Evolutionary conservation across 2,888 invertebrate species (phyloP), one percentile per base, ranked within the genome.

Genomic region (Agrochola circellaris): DNA sequence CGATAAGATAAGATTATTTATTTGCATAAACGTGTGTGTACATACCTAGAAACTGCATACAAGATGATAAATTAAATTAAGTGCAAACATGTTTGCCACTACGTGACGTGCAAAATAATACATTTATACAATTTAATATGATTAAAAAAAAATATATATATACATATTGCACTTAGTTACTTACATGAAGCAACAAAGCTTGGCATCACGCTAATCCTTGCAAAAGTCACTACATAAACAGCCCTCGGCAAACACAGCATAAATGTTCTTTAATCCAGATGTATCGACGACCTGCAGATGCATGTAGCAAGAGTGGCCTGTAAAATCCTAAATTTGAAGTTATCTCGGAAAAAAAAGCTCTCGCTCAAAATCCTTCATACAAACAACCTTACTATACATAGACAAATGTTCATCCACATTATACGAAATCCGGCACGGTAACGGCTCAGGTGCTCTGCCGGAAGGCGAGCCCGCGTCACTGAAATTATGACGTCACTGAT

Each of bases 401-500:
- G 20, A 74, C 73, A 60, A 73, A 75, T 48, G 61, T 73, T 82
- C 73, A 71, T 86, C 68, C 62, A 74, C 38, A 72, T 79, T 75
- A 71, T 85, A 87, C 69, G 81, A 81, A 82, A 82, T 74, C 73
- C 87, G 60, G 70, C 68, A 76, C 64, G 34, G 73, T 72, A 60
- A 69, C 48, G 86, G 86, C 89, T 89, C 87, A 88, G 87, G 87
- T 88, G 87, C 62, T 74, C 86, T 60, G 51, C 85, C 86, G 88
- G 87, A 87, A 89, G 79, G 83, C 86, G 75, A 77, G 72, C 72
- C 61, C 75, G 77, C 86, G 75, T 88, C 88, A 87, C 87, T 83
- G 84, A 89, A 92, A 91, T 92, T 92, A 92, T 91, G 91, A 91
- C 91, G 87, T 86, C 82, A 83, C 85, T 93, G 93, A 93, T 92